Base-by-base conservation (phyloP, 1,140 invertebrate species). In the Leguminivora glycinivorella region DNA sequence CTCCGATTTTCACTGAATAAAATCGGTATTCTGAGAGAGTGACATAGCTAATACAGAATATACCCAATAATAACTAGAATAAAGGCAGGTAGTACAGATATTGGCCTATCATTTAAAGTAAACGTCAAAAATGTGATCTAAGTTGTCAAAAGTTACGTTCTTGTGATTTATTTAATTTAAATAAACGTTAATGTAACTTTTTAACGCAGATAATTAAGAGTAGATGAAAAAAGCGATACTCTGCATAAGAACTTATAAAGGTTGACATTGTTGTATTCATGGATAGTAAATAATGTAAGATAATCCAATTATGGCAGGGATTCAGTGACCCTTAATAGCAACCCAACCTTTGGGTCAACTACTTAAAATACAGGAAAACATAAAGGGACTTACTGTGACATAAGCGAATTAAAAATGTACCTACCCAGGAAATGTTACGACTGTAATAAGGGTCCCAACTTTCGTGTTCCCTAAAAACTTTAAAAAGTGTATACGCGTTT, bases 401-500 rank as follows among this genome's bases (percentile, higher is more conserved):
- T 68, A n/a, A 34, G 5, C 34, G 22, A 68, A 68, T 47, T 38
- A 25, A 63, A 68, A 40, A 43, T 68, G 17, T 68, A 25, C 10
- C 4, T 47, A 43, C 38, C 10, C 7, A 63, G 29, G 22, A 52
- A 69, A 34, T 63, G 40, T 69, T 26, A 31, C 9, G 31, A 14
- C 14, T 12, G 26, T 72, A 76, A 70, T 66, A 67, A 63, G 43
- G 73, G 72, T 68, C 25, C n/a, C 58, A 81, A 79, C 76, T 84
- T 80, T 76, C 73, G 70, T 75, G 75, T 77, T 77, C 70, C 71
- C 72, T 67, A 75, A 77, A 80, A 80, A 83, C 83, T 74, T 82
- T 82, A 75, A 81, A 78, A 81, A 78, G 76, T 79, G 77, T 80
- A 75, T 58, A 72, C 77, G 75, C 72, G 82, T 75, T 81, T 83